Evolutionary conservation across 2,113 vertebrate species (phyloP).

Genomic region (Marmota monax): DNA sequence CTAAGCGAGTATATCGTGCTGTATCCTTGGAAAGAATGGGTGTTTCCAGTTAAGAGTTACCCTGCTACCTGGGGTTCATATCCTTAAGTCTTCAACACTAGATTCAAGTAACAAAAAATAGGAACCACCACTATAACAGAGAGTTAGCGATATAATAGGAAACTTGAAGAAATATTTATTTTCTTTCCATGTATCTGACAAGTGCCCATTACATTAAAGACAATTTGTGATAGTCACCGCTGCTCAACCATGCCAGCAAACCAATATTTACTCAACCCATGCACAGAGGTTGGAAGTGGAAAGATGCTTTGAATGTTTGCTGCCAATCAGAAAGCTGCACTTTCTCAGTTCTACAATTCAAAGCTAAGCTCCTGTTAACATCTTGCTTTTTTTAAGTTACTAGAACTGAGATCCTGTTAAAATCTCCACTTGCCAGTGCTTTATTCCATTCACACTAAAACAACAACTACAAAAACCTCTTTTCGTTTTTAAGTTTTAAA

Average conservation of each 20-base stretch:
- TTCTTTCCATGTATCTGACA: not conserved
- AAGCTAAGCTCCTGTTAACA: not conserved
- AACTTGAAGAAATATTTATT: conserved; percentile 41
- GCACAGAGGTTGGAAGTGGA: not conserved
- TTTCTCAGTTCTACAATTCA: not conserved
- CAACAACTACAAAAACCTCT: not conserved
- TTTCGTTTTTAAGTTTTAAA: not conserved
- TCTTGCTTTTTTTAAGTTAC: not conserved
- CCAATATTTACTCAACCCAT: not conserved
- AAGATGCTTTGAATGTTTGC: not conserved
- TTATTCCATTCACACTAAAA: not conserved
- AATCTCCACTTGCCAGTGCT: not conserved
- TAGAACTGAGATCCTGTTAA: not conserved
- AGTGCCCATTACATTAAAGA: not conserved
- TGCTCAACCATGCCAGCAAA: not conserved
- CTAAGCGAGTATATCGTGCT: not conserved
- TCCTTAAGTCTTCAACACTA: not conserved
- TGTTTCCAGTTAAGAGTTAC: not conserved
- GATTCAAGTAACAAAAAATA: conserved; percentile 35
- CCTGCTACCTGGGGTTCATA: not conserved
- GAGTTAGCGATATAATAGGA: conserved; percentile 6
- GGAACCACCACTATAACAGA: not conserved
- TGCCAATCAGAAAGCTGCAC: not conserved
- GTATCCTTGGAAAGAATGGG: not conserved
- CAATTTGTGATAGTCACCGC: not conserved